Evolutionary conservation across 2,888 invertebrate genomes (phyloP).

Genomic region (Parelbella ahira): DNA sequence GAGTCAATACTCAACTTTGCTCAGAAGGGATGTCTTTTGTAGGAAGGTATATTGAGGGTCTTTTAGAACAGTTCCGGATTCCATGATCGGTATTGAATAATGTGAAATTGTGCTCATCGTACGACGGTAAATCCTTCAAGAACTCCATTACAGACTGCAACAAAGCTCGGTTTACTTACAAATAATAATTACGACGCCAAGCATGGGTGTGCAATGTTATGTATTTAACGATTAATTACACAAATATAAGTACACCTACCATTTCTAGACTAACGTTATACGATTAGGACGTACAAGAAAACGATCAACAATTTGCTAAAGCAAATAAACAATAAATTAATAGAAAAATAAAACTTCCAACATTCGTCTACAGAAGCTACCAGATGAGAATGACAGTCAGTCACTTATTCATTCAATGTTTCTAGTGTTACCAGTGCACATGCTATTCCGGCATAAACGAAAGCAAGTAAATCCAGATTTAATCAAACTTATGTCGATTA

Average conservation of each 20-base stretch:
- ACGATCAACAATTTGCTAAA: conserved; percentile 38
- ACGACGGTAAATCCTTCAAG: conserved; percentile 93
- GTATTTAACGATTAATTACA: conserved; percentile 28
- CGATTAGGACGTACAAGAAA: conserved; percentile 32
- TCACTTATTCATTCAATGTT: too few relatives aligned
- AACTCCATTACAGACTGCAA: conserved; percentile 93
- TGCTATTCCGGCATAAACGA: too few relatives aligned
- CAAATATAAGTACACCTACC: conserved; percentile 42
- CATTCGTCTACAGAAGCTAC: conserved; percentile 38
- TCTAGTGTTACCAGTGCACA: too few relatives aligned
- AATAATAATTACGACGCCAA: conserved; percentile 39
- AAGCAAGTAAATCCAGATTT: too few relatives aligned
- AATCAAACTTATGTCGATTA: too few relatives aligned
- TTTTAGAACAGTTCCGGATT: conserved; percentile 89
- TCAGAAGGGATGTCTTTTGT: conserved; percentile 96
- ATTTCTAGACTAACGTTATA: conserved; percentile 45
- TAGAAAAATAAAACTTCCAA: conserved; percentile 49
- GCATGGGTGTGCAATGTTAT: conserved; percentile 35
- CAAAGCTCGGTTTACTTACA: conserved; percentile 34
- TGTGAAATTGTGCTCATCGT: conserved; percentile 94
- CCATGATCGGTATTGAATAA: conserved; percentile 93
- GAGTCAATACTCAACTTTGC: conserved; percentile 86
- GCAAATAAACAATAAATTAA: conserved; percentile 46
- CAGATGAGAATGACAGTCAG: conserved; percentile 59
- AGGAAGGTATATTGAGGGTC: conserved; percentile 94